A percentile compares a stretch with the other conserved stretches of the same genome.
These are phyloP conservation scores for Allobates femoralis DNA, from an alignment of 2,797 vertebrate genomes.

Conservation along the genomic window DNA sequence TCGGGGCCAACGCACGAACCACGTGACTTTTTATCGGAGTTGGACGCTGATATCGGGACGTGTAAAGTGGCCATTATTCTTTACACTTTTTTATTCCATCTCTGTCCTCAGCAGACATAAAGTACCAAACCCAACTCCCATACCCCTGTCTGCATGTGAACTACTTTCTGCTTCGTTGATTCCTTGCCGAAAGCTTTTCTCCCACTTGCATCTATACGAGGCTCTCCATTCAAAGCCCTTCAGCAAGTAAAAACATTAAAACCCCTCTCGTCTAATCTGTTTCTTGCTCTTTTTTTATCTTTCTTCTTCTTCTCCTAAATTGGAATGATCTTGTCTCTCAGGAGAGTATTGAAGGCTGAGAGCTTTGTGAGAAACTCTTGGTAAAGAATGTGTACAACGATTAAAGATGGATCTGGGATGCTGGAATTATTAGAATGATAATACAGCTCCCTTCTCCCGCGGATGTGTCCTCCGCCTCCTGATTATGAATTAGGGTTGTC, in stretches of 20 bases:
- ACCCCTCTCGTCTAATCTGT: background rate
- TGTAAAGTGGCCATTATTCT: no score
- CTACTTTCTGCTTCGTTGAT: background rate
- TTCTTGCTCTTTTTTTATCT: conserved; percentile 5
- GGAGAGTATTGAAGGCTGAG: background rate
- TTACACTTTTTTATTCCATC: background rate
- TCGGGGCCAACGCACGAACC: no score
- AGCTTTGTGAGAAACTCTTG: conserved; percentile 13
- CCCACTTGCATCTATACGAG: background rate
- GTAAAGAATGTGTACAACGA: conserved; percentile 4
- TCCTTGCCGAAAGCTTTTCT: background rate
- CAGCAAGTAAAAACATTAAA: conserved; percentile 2
- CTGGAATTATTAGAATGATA: background rate
- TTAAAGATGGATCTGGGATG: background rate
- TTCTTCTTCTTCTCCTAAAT: background rate
- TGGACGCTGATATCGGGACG: no score
- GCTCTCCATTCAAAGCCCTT: background rate
- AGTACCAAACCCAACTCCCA: background rate
- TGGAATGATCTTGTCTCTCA: conserved; percentile 30
- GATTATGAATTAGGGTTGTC: background rate
- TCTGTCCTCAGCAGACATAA: background rate
- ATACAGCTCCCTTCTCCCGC: background rate
- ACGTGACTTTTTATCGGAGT: no score
- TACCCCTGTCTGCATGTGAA: background rate
- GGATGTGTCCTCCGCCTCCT: background rate